A percentile compares a stretch with the other conserved stretches of the same genome.
phyloP scores from a whole-genome alignment of 2,113 vertebrate species.

The Enhydra lutris region DNA sequence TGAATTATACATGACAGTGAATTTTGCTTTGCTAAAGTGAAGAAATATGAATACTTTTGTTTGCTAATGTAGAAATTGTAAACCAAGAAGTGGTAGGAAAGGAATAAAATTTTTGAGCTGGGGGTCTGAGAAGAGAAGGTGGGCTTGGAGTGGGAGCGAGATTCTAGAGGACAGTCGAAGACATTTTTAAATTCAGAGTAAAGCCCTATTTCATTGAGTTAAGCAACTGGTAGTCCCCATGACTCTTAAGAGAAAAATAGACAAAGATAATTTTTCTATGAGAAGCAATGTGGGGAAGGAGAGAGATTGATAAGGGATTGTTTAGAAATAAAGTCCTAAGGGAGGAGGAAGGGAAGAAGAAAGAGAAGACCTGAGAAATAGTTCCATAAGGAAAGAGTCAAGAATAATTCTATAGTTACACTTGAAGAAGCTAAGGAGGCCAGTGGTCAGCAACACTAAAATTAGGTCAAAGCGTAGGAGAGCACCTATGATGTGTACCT shows the following conservation, averaged over 20 bases:
- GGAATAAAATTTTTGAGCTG: not conserved
- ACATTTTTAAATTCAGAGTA: not conserved
- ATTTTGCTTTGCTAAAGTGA: constrained; percentile 24
- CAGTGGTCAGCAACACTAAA: not conserved
- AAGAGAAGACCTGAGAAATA: not conserved
- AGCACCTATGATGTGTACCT: not conserved
- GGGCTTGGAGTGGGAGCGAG: not conserved
- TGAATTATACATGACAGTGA: not conserved
- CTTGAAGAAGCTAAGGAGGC: not conserved
- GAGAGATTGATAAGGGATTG: not conserved
- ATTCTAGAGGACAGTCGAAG: not conserved
- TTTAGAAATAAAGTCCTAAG: not conserved
- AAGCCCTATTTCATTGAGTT: not conserved
- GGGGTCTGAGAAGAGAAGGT: not conserved
- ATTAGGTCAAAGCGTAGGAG: not conserved
- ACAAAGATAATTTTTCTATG: not conserved
- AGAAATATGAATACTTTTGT: not conserved
- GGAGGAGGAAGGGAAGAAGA: not conserved
- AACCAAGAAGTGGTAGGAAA: not conserved
- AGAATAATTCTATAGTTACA: not conserved
- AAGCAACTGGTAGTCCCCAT: not conserved
- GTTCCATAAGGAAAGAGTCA: not conserved
- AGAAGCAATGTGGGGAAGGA: not conserved
- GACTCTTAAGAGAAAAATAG: not conserved
- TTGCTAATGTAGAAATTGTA: not conserved